phyloP scores from a whole-genome alignment of 1,140 invertebrate genomes.

The Ostrea denselamellosa region DNA sequence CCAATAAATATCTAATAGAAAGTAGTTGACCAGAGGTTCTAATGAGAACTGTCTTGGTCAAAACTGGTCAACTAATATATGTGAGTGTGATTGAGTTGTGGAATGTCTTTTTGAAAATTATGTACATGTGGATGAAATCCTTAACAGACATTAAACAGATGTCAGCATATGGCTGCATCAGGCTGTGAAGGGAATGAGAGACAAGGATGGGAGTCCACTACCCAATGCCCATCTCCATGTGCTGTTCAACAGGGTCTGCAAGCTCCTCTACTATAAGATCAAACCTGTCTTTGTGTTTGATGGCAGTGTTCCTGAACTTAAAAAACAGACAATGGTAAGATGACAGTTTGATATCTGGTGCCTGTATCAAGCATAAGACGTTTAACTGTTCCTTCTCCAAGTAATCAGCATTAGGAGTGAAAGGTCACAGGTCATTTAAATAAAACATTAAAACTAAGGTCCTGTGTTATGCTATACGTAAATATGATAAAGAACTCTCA shows the following conservation, averaged over 20 bases:
- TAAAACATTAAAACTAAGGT: too few species aligned
- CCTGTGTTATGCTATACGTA: too few species aligned
- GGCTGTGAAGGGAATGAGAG: constrained; percentile 95
- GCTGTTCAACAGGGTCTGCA: constrained; percentile 95
- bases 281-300: constrained; percentile 99
- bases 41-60: too few species aligned
- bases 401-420: too few species aligned
- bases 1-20: too few species aligned
- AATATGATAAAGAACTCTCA: too few species aligned
- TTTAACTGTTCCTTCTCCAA: too few species aligned
- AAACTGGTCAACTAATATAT: too few species aligned
- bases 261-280: constrained; percentile 96
- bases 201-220: constrained; percentile 87
- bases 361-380: neutral
- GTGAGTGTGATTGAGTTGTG: too few species aligned
- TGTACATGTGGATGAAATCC: neutral
- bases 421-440: too few species aligned
- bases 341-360: neutral
- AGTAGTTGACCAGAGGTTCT: too few species aligned
- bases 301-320: constrained; percentile 93
- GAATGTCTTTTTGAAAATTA: too few species aligned
- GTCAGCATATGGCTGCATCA: constrained; percentile 99
- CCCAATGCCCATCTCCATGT: constrained; percentile 95
- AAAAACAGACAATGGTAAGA: constrained; percentile 92
- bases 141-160: constrained; percentile 83